A percentile compares a stretch with the other conserved stretches of the same genome.
These are phyloP conservation scores for Nemotelus nigrinus DNA, from an alignment of 2,888 invertebrate genomes.

Conservation along the genomic window DNA sequence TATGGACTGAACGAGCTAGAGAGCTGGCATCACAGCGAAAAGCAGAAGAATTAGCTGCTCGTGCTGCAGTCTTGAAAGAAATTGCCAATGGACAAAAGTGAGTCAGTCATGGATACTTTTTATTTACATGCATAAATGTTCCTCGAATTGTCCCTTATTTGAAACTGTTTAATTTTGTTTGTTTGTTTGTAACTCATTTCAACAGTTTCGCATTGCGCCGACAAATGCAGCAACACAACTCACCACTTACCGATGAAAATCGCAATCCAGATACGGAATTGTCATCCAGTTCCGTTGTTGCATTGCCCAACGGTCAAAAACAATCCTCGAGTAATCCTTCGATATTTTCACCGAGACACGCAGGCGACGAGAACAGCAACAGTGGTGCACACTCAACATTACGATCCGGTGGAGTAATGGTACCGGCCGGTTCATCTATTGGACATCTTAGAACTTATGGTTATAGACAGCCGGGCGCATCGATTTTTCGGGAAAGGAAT, in stretches of 20 bases:
- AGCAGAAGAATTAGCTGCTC: conserved; percentile 77
- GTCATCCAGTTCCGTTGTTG: conserved; percentile 16
- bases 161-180: not conserved
- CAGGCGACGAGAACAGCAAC: conserved; percentile 38
- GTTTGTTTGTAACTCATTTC: conserved; percentile 5
- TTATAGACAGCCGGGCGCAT: conserved; percentile 53
- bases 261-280: conserved; percentile 55
- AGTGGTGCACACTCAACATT: conserved; percentile 47
- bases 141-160: not conserved
- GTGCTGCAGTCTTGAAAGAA: conserved; percentile 71
- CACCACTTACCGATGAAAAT: conserved; percentile 58
- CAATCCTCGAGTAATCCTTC: conserved; percentile 52
- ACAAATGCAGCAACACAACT: conserved; percentile 23
- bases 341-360: conserved; percentile 53
- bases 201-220: conserved; percentile 24
- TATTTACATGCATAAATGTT: not conserved
- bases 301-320: conserved; percentile 47
- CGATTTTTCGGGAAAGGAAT: conserved; percentile 62
- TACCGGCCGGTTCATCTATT: not conserved
- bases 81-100: conserved; percentile 70
- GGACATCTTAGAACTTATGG: conserved; percentile 1
- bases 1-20: conserved; percentile 79
- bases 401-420: conserved; percentile 49
- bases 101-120: conserved; percentile 52
- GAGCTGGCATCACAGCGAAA: conserved; percentile 80